Base-by-base conservation (phyloP, 2,113 vertebrate genomes). In the Nesogale talazaci region DNA sequence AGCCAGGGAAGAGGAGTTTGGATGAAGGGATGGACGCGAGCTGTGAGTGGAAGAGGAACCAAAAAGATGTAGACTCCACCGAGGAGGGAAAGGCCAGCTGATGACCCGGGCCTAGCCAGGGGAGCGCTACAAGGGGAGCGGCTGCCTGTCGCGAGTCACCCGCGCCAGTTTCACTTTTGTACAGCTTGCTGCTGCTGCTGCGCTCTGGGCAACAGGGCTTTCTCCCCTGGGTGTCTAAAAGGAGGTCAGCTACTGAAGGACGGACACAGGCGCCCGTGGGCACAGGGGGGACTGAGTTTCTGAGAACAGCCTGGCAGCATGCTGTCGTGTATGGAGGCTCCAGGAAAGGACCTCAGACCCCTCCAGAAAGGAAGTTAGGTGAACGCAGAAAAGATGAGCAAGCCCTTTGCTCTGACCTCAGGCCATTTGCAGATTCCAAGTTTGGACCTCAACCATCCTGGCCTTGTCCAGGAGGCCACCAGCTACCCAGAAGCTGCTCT, bases 171-270 rank as follows among this genome's bases (percentile, higher is more conserved):
- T 52, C 15, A 22, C 20, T 10, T 78, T 57, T 61, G 46, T 31
- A 25, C 79, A 77, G n/a, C 36, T 78, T n/a, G 22, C 78, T 16
- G 56, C 74, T 52, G 46, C 46, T 52, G 46, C 92, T 92, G 85
- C 89, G 78, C 83, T 89, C 69, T 82, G 34, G 70, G n/a, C 81
- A 72, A 46, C 57, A 46, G 52, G 59, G 8, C 65, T 89, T 0
- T 84, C 38, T 94, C 20, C 38, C 25, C 91, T 8, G 6, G 16
- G 36, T n/a, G 75, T 31, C 76, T 77, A 8, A 90, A 85, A 87
- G 82, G 93, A 94, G 36, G 89, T 92, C 85, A 90, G 3, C 0
- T 0, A 74, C 31, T 2, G 2, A 86, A 88, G 75, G 72, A 79
- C 69, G 75, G 72, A 79, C 69, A 27, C 3, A 1, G 23, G n/a